These are phyloP conservation scores for Apodemus speciosus DNA, from an alignment of 2,113 vertebrate species.

Conservation along the genomic window DNA sequence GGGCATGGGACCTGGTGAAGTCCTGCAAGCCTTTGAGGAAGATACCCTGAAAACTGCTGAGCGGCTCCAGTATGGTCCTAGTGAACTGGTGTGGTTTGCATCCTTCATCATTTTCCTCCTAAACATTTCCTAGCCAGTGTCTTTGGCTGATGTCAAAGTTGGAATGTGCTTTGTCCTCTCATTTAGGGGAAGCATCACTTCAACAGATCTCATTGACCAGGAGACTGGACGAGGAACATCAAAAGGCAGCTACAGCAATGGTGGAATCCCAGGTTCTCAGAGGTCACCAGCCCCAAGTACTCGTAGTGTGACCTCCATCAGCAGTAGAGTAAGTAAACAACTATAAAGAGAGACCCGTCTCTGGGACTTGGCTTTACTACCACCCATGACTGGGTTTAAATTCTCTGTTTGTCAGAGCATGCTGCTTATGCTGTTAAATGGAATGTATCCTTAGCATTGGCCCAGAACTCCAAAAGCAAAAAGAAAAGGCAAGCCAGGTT, in stretches of 20 bases:
- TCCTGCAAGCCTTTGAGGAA: neutral
- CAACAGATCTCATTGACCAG: constrained; percentile 83
- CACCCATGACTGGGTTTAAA: neutral
- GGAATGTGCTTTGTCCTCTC: constrained; percentile 62
- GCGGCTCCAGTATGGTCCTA: neutral
- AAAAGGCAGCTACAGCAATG: constrained; percentile 66
- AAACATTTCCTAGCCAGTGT: neutral
- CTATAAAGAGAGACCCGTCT: neutral
- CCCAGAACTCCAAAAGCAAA: constrained; percentile 11
- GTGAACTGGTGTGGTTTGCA: neutral
- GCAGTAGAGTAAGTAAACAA: constrained; percentile 86
- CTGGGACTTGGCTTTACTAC: neutral
- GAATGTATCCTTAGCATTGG: neutral
- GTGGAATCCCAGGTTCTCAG: constrained; percentile 68
- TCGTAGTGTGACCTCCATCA: constrained; percentile 71
- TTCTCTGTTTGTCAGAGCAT: neutral
- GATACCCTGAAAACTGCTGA: neutral
- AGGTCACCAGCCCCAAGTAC: constrained; percentile 80
- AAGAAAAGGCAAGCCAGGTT: neutral
- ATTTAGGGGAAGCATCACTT: constrained; percentile 85
- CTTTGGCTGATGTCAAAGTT: neutral
- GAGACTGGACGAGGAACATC: constrained; percentile 81
- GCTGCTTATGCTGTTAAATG: neutral
- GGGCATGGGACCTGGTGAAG: neutral
- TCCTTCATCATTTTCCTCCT: neutral